Conservation (phyloP, 1,140 invertebrate genomes). For the Harpegnathos saltator region DNA sequence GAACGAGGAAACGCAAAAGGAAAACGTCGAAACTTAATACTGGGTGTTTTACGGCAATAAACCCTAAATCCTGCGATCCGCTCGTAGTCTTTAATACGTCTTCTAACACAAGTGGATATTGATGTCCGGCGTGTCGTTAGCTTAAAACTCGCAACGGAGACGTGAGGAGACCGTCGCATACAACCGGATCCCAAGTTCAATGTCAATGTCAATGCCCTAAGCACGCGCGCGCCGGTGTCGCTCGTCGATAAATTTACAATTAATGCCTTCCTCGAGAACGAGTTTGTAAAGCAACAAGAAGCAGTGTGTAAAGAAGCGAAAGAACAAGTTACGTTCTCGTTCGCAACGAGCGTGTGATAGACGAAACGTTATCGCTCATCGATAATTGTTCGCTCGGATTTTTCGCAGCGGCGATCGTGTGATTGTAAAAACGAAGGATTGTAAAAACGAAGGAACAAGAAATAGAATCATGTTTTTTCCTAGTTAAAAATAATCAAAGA, state of each 20-base stretch:
- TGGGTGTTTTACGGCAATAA: not conserved
- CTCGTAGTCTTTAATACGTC: not conserved
- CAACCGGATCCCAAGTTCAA: constrained; percentile 52
- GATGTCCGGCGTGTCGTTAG: not conserved
- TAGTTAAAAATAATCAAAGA: not conserved
- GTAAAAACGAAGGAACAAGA: no score
- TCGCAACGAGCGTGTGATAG: not conserved
- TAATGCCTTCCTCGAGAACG: constrained; percentile 26
- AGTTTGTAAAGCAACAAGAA: constrained; percentile 14
- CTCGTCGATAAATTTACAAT: constrained; percentile 30
- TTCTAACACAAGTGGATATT: constrained; percentile 1
- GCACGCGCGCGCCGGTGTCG: not conserved
- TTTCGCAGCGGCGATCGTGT: no score
- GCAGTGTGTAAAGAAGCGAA: not conserved
- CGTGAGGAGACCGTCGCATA: constrained; percentile 6
- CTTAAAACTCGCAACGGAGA: constrained; percentile 14
- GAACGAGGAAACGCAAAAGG: not conserved
- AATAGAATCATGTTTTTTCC: no score
- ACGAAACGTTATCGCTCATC: not conserved
- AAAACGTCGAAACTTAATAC: no score
- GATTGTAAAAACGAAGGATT: no score
- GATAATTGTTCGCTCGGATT: no score
- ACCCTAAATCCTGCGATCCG: constrained; percentile 1
- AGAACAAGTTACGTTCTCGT: not conserved
- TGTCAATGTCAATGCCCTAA: constrained; percentile 53